phyloP scores from a whole-genome alignment of 2,797 vertebrate genomes.

The Sebastes iracundus region DNA sequence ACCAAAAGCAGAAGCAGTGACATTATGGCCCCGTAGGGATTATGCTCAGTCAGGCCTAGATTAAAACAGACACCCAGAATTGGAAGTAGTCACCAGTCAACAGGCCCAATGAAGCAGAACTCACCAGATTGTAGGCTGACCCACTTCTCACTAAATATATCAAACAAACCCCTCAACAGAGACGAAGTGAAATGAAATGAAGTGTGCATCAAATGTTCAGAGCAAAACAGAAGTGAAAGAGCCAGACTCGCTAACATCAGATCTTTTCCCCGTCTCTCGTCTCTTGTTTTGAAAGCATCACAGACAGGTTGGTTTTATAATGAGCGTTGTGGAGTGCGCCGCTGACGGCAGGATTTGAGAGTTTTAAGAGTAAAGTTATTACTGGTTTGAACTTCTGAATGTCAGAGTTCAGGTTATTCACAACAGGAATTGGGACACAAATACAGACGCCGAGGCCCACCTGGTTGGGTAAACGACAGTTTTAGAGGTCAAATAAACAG shows the following conservation, averaged over 20 bases:
- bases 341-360: background rate
- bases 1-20: background rate
- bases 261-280: background rate
- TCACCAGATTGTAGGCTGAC: conserved; percentile 19
- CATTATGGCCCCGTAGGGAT: background rate
- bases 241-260: background rate
- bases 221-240: background rate
- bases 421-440: background rate
- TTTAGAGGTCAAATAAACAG: background rate
- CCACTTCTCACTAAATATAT: conserved; percentile 37
- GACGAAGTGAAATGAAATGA: background rate
- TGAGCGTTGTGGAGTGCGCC: background rate
- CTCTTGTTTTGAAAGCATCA: background rate
- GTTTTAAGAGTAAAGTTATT: background rate
- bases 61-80: background rate
- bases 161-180: conserved; percentile 5
- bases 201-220: background rate
- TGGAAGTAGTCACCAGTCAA: background rate
- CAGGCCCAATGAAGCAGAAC: background rate
- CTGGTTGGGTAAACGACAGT: background rate
- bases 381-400: background rate
- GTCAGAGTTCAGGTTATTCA: background rate
- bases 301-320: background rate
- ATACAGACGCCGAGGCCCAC: background rate
- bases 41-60: background rate